Conservation (phyloP, 2,113 vertebrate species). For the Salvelinus fontinalis region DNA sequence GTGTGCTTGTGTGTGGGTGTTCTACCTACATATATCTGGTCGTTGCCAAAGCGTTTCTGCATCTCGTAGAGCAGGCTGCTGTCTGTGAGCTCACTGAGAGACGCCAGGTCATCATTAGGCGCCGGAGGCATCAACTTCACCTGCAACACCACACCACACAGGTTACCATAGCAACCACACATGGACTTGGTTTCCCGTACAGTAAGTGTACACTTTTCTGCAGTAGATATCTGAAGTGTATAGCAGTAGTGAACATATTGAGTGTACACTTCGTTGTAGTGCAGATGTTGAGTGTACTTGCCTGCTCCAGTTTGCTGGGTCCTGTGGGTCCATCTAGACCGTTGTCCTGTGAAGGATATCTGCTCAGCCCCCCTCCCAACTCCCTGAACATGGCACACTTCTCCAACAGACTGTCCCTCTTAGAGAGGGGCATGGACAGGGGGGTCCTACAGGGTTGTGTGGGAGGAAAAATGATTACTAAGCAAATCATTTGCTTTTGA, state of each 20-base stretch:
- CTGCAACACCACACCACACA: constrained; percentile 66
- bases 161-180: not conserved
- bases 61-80: constrained; percentile 98
- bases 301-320: constrained; percentile 84
- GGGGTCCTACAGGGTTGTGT: constrained; percentile 72
- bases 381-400: constrained; percentile 94
- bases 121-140: constrained; percentile 92
- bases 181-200: not conserved
- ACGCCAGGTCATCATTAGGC: constrained; percentile 92
- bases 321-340: constrained; percentile 62
- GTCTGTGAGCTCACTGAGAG: constrained; percentile 90
- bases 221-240: too few relatives aligned
- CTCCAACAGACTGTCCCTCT: constrained; percentile 91
- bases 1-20: not conserved
- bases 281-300: constrained; percentile 44
- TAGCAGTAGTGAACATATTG: too few relatives aligned
- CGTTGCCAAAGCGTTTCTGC: constrained; percentile 92
- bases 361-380: constrained; percentile 71
- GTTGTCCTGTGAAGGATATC: constrained; percentile 81
- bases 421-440: constrained; percentile 84
- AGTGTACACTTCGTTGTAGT: too few relatives aligned
- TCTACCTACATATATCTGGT: constrained; percentile 92
- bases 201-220: not conserved
- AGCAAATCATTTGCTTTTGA: not conserved
- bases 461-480: not conserved